Base-by-base conservation (phyloP, 92 coral and sea anemone genomes). In the Porites rus region DNA sequence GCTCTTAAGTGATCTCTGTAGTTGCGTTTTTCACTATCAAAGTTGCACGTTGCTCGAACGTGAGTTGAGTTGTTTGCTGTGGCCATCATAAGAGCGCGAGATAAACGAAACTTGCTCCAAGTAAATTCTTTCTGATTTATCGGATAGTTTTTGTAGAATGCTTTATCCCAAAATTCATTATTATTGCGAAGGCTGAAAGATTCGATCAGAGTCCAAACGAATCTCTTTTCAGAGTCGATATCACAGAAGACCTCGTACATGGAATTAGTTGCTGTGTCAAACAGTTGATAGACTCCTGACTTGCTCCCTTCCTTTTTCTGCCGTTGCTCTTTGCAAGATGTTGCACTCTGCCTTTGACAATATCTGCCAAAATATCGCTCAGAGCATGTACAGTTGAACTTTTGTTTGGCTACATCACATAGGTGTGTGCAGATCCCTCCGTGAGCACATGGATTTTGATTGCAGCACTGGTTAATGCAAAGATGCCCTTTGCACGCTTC, bases 171-270 rank as follows among this genome's bases (percentile, higher is more conserved):
- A 59, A 76, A 89, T 22, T 72, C 58, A n/a, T 58, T 52, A 1
- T 72, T 89, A 6, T 84, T 69, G 8, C 74, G 78, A 6, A 84
- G 12, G 38, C 85, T 83, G 72, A 90, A 85, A 11, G 92, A 90
- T 74, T 90, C 92, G n/a, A 90, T 21, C 67, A 90, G 80, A 52
- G 89, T 90, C 92, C 92, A 85, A 70, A 84, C 92, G 62, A 79
- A 84, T 46, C 78, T 78, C 7, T 76, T 72, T 59, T 84, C 89
- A 24, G 89, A 63, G 11, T 78, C 65, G 22, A 89, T 77, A 74
- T 89, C 92, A 65, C 92, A 78, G 69, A 67, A 84, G 19, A 43
- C 76, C 8, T 77, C 61, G 50, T 60, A 52, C n/a, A 67, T 5
- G 12, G 19, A 75, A 6, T 53, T 59, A 46, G 8, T 63, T 12